Base-by-base conservation (phyloP, 1,140 invertebrate species). In the Hetaerina americana region DNA sequence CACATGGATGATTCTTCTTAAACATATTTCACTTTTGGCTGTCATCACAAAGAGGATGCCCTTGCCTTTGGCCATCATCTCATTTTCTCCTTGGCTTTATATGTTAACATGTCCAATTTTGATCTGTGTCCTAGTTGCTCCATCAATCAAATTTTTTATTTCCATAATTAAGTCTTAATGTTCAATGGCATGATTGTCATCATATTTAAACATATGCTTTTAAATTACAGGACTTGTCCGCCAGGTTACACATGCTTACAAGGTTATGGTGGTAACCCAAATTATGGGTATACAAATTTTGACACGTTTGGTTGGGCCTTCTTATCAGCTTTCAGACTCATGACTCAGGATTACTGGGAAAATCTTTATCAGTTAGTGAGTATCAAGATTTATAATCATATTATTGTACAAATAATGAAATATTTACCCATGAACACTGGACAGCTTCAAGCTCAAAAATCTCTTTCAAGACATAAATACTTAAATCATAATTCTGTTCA, bases 291-390 rank as follows among this genome's bases (percentile, higher is more conserved):
- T 81, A 99, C 96, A 72, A 97, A 92, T 84, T 99, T 98, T 81
- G 96, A 99, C 84, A 96, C 93, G 57, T 99, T 98, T 81, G 95
- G 94, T 71, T 97, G 95, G 93, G 95, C 96, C 31, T 89, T 98
- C 77, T 86, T 99, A 69, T 96, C 94, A 74, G 93, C 96, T 66
- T 99, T 99, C 84, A 88, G 96, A 78, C 87, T 98, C 68, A 98
- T 98, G 96, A 99, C 96, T 25, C 96, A 98, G 82, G 96, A 98
- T 84, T 96, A 92, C 81, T 98, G 96, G 97, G 96, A 99, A 83
- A 95, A 95, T 83, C 86, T 99, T 75, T 99, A 99, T 84, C 95
- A 97, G 85, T 84, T 96, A 86, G 96, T 93, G 81, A 84, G 79
- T 77, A 70, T 28, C 31, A 66, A 15, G 67, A 66, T 57, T 70